These are phyloP conservation scores for Andrena haemorrhoa DNA, from an alignment of 2,888 invertebrate species.

Conservation along the genomic window DNA sequence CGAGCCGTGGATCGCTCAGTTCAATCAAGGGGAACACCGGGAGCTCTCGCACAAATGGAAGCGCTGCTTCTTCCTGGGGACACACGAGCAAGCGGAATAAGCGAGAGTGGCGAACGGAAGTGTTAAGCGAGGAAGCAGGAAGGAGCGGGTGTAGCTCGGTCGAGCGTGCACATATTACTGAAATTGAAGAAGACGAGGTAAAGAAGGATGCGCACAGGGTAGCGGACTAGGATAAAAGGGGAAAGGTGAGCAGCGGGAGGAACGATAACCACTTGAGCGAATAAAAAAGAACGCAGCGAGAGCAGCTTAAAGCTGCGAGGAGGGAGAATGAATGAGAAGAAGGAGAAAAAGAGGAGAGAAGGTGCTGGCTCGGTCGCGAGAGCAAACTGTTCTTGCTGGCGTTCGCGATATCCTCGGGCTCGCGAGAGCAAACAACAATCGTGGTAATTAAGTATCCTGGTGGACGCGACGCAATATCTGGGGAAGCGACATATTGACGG, in stretches of 20 bases:
- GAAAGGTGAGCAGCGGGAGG: not conserved
- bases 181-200: not conserved
- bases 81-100: not conserved
- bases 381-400: conserved; percentile 71
- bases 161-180: not conserved
- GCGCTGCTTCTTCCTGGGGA: not conserved
- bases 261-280: conserved; percentile 41
- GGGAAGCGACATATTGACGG: conserved; percentile 76
- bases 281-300: conserved; percentile 27
- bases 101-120: not conserved
- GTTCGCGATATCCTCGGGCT: conserved; percentile 73
- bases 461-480: conserved; percentile 78
- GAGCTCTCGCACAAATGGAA: conserved; percentile 24
- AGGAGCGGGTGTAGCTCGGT: not conserved
- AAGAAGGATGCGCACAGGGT: not conserved
- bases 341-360: conserved; percentile 39
- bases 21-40: not conserved
- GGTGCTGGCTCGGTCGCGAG: conserved; percentile 67
- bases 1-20: not conserved
- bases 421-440: conserved; percentile 83
- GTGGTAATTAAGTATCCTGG: conserved; percentile 83
- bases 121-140: not conserved
- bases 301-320: conserved; percentile 15
- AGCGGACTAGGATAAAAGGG: not conserved
- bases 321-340: conserved; percentile 12